phyloP scores from a whole-genome alignment of 2,888 invertebrate species.

The Mylabris sibirica region DNA sequence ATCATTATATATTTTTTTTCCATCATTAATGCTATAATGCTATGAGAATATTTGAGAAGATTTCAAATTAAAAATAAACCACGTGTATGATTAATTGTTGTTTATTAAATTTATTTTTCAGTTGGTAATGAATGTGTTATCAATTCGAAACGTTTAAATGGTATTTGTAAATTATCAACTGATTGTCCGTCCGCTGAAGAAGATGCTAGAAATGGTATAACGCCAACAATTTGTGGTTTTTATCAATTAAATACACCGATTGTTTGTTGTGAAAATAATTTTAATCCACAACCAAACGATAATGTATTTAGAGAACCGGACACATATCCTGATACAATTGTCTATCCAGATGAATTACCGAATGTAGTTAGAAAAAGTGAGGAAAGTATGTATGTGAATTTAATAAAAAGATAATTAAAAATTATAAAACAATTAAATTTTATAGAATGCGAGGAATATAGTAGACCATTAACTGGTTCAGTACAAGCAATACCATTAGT shows the following conservation, averaged over 20 bases:
- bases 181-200: constrained; percentile 52
- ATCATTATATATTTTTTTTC: constrained; percentile 15
- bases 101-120: constrained; percentile 33
- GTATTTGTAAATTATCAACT: constrained; percentile 48
- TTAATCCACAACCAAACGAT: constrained; percentile 23
- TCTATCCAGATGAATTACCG: constrained; percentile 35
- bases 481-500: constrained; percentile 65
- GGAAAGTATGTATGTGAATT: constrained; percentile 47
- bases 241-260: constrained; percentile 48
- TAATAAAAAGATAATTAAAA: not conserved
- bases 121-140: constrained; percentile 49
- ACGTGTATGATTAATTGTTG: constrained; percentile 9
- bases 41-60: not conserved
- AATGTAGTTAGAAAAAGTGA: constrained; percentile 45
- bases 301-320: constrained; percentile 13
- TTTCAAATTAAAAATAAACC: constrained; percentile 7
- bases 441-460: constrained; percentile 68
- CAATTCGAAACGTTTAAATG: constrained; percentile 40
- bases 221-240: constrained; percentile 53
- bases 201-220: constrained; percentile 49
- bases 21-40: not conserved
- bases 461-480: constrained; percentile 60
- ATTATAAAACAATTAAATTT: constrained; percentile 16
- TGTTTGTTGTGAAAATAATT: constrained; percentile 54
- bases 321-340: constrained; percentile 29